phyloP scores from a whole-genome alignment of 1,140 invertebrate genomes.

The Berghia stephanieae region DNA sequence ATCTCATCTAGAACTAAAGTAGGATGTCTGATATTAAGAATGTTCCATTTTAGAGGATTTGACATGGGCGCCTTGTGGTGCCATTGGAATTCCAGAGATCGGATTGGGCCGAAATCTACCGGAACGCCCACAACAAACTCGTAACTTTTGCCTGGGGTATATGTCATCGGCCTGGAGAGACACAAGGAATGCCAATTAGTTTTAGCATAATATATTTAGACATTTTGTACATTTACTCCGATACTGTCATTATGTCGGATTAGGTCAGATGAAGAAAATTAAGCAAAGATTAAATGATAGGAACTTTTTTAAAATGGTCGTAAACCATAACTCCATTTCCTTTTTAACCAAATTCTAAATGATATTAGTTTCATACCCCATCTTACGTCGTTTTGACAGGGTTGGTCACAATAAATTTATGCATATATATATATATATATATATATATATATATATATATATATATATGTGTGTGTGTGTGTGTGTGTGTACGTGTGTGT shows the following conservation, averaged over 20 bases:
- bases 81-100: not conserved
- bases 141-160: not conserved
- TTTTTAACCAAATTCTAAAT: not conserved
- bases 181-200: too few relatives aligned
- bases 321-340: not conserved
- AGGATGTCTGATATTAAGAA: not conserved
- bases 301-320: too few relatives aligned
- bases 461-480: not conserved
- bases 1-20: not conserved
- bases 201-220: too few relatives aligned
- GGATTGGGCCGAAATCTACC: not conserved
- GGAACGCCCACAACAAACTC: not conserved
- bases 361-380: not conserved
- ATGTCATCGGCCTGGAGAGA: too few relatives aligned
- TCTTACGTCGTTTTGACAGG: not conserved
- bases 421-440: not conserved
- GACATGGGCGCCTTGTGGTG: not conserved
- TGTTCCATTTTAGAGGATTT: not conserved
- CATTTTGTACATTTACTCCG: too few relatives aligned
- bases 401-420: not conserved
- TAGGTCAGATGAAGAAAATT: too few relatives aligned
- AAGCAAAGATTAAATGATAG: too few relatives aligned
- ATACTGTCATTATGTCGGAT: too few relatives aligned
- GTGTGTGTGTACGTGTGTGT: constrained; percentile 7
- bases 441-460: not conserved